Base-by-base conservation (phyloP, 2,797 vertebrate genomes). In the Eurystomus glaucurus region DNA sequence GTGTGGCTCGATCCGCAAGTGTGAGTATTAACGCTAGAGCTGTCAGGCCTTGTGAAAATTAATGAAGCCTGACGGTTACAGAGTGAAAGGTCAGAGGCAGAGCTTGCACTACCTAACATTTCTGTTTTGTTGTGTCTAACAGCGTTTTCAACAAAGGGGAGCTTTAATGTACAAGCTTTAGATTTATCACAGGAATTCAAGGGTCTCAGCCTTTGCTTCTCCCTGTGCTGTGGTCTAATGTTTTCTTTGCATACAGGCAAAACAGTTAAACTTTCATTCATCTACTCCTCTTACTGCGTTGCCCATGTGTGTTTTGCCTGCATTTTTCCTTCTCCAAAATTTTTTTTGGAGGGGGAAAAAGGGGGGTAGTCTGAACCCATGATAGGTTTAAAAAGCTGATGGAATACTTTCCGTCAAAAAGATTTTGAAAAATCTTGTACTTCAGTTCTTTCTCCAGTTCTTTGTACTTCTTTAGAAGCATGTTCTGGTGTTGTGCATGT, bases 1-100 rank as follows among this genome's bases (percentile, higher is more conserved):
- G 98, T 97, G 98, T 98, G 98, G 98, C 98, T 98, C 97, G 97
- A 98, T 98, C 98, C 98, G 97, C 98, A 98, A 98, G 98, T 97
- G 98, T 98, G 98, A 98, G 98, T 98, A 98, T 98, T 98, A 97
- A 98, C 88, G 76, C 97, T 98, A 89, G 98, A 98, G 98, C 98
- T 98, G 98, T 98, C 98, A 98, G 98, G 98, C 95, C 97, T 96
- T 98, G 97, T 98, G 98, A 94, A 98, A 98, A 97, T 97, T 98
- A 98, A 98, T 98, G 98, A 98, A 98, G 98, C 98, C 98, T 98
- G 98, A 98, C 97, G 95, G 96, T 95, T 97, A 97, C 97, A 97
- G 98, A 98, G 97, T 94, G 97, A 97, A 97, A 98, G 98, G 98
- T 98, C 98, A 98, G 96, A 98, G 96, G 96, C 89, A 91, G 97